Conservation (phyloP, 2,888 invertebrate species). For the Teleiodes luculella region DNA sequence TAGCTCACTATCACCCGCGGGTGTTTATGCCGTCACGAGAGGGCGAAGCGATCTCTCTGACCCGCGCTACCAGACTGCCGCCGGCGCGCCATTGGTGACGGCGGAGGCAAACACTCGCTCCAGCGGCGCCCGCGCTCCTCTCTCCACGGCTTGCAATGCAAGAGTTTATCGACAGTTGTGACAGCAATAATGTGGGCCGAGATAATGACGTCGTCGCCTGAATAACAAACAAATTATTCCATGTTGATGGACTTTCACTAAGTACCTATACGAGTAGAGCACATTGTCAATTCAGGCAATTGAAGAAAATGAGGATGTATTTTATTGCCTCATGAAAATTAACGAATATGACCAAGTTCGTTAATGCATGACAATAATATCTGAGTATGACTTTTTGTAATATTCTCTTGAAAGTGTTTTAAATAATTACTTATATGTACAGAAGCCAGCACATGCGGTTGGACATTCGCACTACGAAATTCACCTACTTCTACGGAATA, state of each 20-base stretch:
- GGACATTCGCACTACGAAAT: too few species aligned
- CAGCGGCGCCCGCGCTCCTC: constrained; percentile 34
- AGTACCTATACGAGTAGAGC: not conserved
- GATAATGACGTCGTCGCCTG: not conserved
- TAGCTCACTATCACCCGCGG: constrained; percentile 22
- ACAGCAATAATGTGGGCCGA: constrained; percentile 6
- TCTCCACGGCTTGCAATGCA: constrained; percentile 2
- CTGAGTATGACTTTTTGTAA: too few species aligned
- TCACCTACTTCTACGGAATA: too few species aligned
- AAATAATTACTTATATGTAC: too few species aligned
- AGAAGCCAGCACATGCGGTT: too few species aligned
- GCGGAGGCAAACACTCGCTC: constrained; percentile 12
- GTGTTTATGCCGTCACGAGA: constrained; percentile 15
- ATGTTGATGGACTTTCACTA: not conserved
- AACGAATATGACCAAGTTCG: not conserved
- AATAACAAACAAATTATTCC: not conserved
- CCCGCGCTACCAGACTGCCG: constrained; percentile 35
- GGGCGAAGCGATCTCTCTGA: constrained; percentile 25
- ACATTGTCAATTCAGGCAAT: not conserved
- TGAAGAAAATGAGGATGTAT: constrained; percentile 4
- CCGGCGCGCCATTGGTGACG: too few species aligned
- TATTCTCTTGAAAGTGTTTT: too few species aligned
- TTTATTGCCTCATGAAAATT: not conserved
- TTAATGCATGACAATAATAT: too few species aligned
- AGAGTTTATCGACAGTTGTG: constrained; percentile 11